Conservation (phyloP, 1,140 invertebrate species). For the Ostrea denselamellosa region DNA sequence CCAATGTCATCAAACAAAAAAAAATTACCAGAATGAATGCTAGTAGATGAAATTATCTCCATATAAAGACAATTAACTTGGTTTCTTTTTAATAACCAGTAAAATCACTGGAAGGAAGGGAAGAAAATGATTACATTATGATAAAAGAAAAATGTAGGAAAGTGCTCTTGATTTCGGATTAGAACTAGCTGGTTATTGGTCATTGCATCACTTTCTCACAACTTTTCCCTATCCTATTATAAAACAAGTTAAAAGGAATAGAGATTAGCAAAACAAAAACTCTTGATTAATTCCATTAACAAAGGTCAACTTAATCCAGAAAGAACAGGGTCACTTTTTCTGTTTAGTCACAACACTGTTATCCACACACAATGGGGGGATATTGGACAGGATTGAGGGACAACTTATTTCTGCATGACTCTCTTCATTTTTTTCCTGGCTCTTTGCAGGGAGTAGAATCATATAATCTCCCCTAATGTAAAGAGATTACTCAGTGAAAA, state of each 20-base stretch:
- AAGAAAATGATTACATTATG: neutral
- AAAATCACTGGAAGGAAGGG: no score
- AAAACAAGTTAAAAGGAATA: constrained; percentile 11
- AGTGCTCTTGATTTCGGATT: constrained; percentile 21
- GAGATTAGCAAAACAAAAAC: neutral
- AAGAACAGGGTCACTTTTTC: neutral
- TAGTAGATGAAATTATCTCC: neutral
- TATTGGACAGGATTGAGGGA: neutral
- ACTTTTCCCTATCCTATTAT: constrained; percentile 25
- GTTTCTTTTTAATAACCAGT: no score
- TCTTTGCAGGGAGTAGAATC: neutral
- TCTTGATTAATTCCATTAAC: constrained; percentile 27
- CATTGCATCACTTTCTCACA: constrained; percentile 24
- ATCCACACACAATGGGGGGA: neutral
- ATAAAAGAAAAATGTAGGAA: neutral
- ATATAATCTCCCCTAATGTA: neutral
- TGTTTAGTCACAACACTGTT: constrained; percentile 10
- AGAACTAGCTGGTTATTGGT: neutral
- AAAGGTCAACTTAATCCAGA: constrained; percentile 25
- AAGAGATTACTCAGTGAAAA: constrained; percentile 14
- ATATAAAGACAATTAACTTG: neutral
- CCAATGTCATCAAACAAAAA: neutral
- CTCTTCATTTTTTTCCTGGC: constrained; percentile 9
- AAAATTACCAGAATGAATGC: neutral
- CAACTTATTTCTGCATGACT: neutral